Evolutionary conservation across 2,113 vertebrate species (phyloP), one percentile per base, ranked within the genome.

Genomic region (Desmodus rotundus): DNA sequence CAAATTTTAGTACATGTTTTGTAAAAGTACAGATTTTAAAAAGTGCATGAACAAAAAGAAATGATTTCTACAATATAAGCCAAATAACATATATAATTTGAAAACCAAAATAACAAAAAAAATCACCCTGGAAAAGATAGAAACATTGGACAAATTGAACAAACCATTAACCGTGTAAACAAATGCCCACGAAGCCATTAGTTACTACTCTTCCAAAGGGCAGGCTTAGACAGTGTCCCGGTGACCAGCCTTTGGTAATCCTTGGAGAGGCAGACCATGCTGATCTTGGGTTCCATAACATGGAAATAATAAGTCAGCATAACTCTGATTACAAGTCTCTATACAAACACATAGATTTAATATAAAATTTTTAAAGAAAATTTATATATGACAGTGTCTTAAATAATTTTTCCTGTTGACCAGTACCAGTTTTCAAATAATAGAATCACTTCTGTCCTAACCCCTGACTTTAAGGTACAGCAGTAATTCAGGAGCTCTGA

Each of bases 351-450:
- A 20, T n/a, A 81, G 6, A 83, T 56, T 83, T 65, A 3, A 22
- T 72, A 26, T 1, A 68, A 83, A 92, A 63, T 13, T 6, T 50
- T n/a, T 61, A 73, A 61, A 54, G 31, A 73, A 84, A 83, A 80
- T 38, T 19, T 47, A 65, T 61, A 22, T 45, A 41, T 31, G 3
- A 43, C 8, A 16, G 3, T 50, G 10, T 52, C 9, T 87, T 58
- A 50, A 54, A 28, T 47, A 50, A 90, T 92, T 94, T 93, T n/a
- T 95, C 16, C 33, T 56, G 22, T 80, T 68, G 16, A 26, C 9
- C 84, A 45, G 33, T 50, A 74, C n/a, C 31, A 85, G 22, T 68
- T 91, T 95, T 89, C 20, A 80, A 95, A 58, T 72, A 93, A 82
- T 33, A 13, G 41, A 70, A 22, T 72, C 43, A 70, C 3, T 84